Conservation (phyloP, 2,113 vertebrate species). For the Aegotheles bennettii region DNA sequence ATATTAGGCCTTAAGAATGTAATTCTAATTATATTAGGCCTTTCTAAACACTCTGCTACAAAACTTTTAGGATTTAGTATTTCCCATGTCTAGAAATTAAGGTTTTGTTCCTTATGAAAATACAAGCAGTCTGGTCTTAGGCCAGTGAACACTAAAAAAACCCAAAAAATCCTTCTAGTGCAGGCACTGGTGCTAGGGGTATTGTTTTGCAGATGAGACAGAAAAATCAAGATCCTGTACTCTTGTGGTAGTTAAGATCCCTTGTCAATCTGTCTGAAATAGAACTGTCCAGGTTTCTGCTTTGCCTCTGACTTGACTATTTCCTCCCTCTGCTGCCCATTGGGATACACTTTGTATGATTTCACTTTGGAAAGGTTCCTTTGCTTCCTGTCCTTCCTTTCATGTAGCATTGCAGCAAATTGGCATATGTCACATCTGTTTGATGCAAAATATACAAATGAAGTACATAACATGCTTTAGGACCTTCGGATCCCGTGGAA, state of each 20-base stretch:
- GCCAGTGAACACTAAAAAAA: background rate
- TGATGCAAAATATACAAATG: background rate
- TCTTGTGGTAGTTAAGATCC: background rate
- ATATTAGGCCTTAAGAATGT: background rate
- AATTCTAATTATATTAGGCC: background rate
- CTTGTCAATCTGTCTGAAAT: background rate
- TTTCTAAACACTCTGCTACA: background rate
- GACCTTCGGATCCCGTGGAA: background rate
- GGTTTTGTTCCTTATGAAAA: background rate
- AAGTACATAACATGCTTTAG: background rate
- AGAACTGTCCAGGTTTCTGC: background rate
- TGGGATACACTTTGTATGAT: fast-evolving
- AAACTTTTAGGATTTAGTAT: background rate
- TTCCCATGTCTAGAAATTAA: background rate
- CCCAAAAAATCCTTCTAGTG: fast-evolving
- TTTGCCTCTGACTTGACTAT: background rate
- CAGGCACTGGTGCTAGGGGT: background rate
- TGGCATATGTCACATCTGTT: background rate
- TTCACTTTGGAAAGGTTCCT: background rate
- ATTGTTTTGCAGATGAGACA: background rate
- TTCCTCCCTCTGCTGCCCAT: background rate
- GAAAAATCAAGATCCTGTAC: background rate
- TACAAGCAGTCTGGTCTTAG: background rate
- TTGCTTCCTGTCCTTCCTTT: background rate
- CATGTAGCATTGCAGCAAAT: background rate